A percentile compares a stretch with the other conserved stretches of the same genome.
These are phyloP conservation scores for Alosa sapidissima DNA, from an alignment of 2,797 vertebrate species.

Conservation along the genomic window DNA sequence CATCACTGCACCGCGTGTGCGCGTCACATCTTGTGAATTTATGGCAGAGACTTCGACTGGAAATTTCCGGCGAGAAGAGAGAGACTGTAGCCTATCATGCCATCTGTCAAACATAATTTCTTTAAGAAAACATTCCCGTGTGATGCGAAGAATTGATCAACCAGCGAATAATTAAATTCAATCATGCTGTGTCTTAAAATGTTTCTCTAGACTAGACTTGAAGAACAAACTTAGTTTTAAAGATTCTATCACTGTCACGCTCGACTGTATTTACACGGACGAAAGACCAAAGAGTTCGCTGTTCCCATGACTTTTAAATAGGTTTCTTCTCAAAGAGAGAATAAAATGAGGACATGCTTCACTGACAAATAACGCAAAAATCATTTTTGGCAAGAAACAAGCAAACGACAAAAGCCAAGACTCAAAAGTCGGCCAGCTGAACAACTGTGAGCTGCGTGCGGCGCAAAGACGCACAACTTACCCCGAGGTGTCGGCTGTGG, in stretches of 20 bases:
- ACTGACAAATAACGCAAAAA: not conserved
- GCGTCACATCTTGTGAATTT: conserved; percentile 11
- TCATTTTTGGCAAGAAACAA: not conserved
- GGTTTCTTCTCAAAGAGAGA: conserved; percentile 4
- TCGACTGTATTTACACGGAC: conserved; percentile 7
- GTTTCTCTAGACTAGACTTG: not conserved
- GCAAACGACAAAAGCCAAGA: not conserved
- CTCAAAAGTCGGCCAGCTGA: not conserved
- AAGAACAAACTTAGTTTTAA: not conserved
- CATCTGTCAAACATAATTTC: not conserved
- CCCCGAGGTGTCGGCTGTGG: conserved; percentile 64
- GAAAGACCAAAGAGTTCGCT: not conserved
- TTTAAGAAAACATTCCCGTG: conserved; percentile 10
- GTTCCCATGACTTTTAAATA: conserved; percentile 49
- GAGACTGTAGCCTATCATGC: not conserved
- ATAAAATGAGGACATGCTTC: not conserved
- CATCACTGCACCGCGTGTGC: not conserved
- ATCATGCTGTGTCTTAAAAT: not conserved
- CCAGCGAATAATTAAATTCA: not conserved
- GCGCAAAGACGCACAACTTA: conserved; percentile 52
- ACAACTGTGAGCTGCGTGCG: not conserved
- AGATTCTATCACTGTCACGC: conserved; percentile 10
- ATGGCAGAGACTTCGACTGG: not conserved
- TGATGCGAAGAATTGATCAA: not conserved
- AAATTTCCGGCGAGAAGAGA: not conserved